A percentile compares a stretch with the other conserved stretches of the same genome.
phyloP scores from a whole-genome alignment of 2,113 vertebrate species.

The Ariopsis seemanni region DNA sequence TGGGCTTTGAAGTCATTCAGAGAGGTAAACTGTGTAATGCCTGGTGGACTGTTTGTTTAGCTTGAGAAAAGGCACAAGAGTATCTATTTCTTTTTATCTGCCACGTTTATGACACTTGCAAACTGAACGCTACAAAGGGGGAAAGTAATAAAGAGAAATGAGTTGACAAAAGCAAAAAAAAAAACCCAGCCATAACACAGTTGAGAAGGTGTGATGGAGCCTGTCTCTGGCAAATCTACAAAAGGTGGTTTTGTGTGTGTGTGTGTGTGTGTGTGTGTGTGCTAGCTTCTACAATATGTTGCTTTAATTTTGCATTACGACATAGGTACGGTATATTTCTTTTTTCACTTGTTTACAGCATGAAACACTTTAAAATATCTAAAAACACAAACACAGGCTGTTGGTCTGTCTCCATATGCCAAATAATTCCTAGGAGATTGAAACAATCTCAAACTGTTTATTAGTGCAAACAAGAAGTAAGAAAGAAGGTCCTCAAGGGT shows the following conservation, averaged over 20 bases:
- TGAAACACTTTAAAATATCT: neutral
- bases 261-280: neutral
- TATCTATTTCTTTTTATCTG: conserved; percentile 57
- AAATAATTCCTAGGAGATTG: conserved; percentile 3
- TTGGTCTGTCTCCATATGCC: neutral
- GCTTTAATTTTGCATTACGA: neutral
- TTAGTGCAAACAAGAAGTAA: conserved; percentile 6
- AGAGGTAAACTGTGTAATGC: conserved; percentile 51
- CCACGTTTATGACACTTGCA: conserved; percentile 55
- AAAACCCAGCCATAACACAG: conserved; percentile 36
- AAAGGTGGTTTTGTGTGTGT: neutral
- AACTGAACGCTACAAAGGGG: neutral
- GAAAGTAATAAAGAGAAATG: conserved; percentile 40
- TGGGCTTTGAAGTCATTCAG: conserved; percentile 69
- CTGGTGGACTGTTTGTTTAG: conserved; percentile 68
- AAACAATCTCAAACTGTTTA: conserved; percentile 12
- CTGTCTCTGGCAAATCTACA: conserved; percentile 19
- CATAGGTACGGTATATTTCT: neutral
- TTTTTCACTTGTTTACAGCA: conserved; percentile 6
- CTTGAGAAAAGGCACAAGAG: conserved; percentile 48
- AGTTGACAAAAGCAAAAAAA: conserved; percentile 53
- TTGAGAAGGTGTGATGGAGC: conserved; percentile 14
- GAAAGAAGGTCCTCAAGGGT: conserved; percentile 11
- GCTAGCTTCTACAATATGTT: neutral
- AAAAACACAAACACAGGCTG: neutral